Percentiles rank a stretch among this genome's conserved stretches.
These are phyloP conservation scores for Morpho deidamia DNA, from an alignment of 2,888 invertebrate genomes.

Conservation along the genomic window DNA sequence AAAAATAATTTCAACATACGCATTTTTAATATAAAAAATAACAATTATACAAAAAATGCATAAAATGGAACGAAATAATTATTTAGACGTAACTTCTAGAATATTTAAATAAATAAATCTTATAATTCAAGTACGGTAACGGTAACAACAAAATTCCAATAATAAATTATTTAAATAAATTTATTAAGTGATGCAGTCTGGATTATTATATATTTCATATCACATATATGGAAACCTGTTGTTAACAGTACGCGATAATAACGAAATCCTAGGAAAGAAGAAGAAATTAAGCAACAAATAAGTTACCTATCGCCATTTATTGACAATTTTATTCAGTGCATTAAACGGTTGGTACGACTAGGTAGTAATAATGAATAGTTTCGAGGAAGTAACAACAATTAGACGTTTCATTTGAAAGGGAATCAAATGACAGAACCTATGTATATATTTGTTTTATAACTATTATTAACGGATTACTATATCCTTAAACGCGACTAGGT, in stretches of 20 bases:
- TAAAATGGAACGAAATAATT: conserved; percentile 67
- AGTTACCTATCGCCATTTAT: neutral
- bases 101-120: conserved; percentile 54
- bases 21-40: conserved; percentile 58
- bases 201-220: conserved; percentile 7
- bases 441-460: conserved; percentile 1
- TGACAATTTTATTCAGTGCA: neutral
- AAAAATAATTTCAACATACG: conserved; percentile 65
- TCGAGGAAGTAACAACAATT: conserved; percentile 9
- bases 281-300: conserved; percentile 31
- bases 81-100: conserved; percentile 42
- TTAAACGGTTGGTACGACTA: too few species aligned
- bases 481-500: conserved; percentile 31
- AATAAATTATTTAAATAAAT: conserved; percentile 5
- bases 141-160: conserved; percentile 25
- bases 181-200: neutral
- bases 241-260: conserved; percentile 49
- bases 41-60: conserved; percentile 74
- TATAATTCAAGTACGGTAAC: conserved; percentile 23
- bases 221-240: conserved; percentile 21
- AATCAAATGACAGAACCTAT: neutral
- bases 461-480: conserved; percentile 13
- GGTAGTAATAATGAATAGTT: too few species aligned
- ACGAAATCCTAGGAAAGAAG: conserved; percentile 70
- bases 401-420: neutral